phyloP scores from a whole-genome alignment of 2,113 vertebrate species.

The Sorex araneus region DNA sequence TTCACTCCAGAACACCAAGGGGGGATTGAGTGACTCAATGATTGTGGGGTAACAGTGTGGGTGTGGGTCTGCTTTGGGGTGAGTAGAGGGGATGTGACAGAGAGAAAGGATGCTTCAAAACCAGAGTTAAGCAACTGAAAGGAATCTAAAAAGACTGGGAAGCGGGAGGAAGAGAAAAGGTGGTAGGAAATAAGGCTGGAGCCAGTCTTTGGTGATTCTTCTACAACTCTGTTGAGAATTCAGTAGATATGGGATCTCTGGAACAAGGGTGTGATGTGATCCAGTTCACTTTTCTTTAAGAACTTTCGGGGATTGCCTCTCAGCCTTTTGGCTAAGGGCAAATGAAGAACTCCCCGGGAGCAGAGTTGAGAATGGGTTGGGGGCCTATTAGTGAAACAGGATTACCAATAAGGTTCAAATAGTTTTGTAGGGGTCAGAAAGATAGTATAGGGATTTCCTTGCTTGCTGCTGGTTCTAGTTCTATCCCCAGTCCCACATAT shows the following conservation, averaged over 20 bases:
- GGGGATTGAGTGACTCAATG: no score
- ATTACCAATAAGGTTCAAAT: not conserved
- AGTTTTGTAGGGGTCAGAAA: not conserved
- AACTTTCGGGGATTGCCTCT: no score
- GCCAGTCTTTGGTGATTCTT: not conserved
- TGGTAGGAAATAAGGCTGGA: not conserved
- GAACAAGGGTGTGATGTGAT: not conserved
- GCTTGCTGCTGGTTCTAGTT: no score
- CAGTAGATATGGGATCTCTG: not conserved
- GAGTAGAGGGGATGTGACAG: not conserved
- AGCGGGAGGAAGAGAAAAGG: not conserved
- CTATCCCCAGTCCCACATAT: no score
- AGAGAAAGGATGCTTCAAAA: slow-evolving; percentile 10
- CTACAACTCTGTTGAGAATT: not conserved
- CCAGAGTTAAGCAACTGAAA: not conserved
- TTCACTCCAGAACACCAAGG: not conserved
- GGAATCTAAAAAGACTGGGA: not conserved
- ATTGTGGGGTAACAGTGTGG: no score
- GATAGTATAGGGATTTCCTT: no score
- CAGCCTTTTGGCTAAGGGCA: no score
- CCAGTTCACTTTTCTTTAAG: not conserved
- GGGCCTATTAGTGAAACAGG: not conserved
- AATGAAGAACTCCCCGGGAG: no score
- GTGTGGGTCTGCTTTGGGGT: not conserved
- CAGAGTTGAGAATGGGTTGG: not conserved